phyloP scores from a whole-genome alignment of 2,888 invertebrate genomes.

The Lycia hirtaria region DNA sequence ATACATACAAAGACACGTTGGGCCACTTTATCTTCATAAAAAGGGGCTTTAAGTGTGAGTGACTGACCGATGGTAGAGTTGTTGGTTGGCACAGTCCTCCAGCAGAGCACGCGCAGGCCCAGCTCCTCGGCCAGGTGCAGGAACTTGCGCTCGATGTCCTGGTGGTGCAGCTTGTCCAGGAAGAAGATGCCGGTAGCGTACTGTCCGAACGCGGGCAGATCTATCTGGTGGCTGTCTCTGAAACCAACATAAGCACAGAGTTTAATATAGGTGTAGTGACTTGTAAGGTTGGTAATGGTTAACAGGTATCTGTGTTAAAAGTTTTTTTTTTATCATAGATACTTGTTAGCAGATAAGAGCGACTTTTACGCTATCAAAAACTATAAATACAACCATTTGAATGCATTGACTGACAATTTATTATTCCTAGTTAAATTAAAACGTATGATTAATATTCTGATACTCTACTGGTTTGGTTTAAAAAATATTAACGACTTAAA shows the following conservation, averaged over 20 bases:
- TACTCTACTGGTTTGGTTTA: no score
- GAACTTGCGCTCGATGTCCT: constrained; percentile 93
- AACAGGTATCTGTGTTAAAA: no score
- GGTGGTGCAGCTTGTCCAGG: constrained; percentile 93
- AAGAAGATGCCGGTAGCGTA: constrained; percentile 99
- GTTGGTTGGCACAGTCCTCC: constrained; percentile 97
- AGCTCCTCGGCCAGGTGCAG: constrained; percentile 92
- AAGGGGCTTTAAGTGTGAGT: not conserved
- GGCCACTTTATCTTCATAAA: not conserved
- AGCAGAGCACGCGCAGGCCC: constrained; percentile 93
- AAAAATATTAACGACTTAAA: no score
- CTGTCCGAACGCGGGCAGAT: constrained; percentile 93
- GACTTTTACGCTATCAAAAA: no score
- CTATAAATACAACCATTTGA: no score
- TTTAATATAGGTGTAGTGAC: not conserved
- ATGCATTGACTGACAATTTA: no score
- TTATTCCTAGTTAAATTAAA: no score
- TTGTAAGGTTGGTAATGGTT: no score
- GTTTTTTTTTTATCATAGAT: no score
- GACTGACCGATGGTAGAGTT: constrained; percentile 91
- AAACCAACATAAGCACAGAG: not conserved
- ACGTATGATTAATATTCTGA: no score
- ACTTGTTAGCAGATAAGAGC: no score
- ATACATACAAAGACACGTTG: no score
- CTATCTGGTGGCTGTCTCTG: constrained; percentile 92